Conservation (phyloP, 2,797 vertebrate species). For the Falco rusticolus region DNA sequence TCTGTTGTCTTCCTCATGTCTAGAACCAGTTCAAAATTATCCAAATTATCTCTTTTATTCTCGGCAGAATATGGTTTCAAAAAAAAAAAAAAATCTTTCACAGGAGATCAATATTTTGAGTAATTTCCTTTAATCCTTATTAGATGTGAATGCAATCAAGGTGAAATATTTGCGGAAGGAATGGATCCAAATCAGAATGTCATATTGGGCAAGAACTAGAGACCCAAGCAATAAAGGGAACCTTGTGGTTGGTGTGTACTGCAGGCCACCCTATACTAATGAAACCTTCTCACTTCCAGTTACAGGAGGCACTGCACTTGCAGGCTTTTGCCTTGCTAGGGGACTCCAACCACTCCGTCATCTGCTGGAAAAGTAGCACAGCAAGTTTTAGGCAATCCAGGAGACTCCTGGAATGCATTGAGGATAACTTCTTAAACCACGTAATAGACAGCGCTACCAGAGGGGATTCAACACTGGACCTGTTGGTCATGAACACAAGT, state of each 20-base stretch:
- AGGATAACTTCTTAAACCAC: too few species aligned
- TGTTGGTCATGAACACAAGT: too few species aligned
- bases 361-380: background rate
- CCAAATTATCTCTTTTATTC: background rate
- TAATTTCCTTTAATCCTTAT: background rate
- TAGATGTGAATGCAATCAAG: background rate
- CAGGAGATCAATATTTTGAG: background rate
- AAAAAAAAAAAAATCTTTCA: background rate
- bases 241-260: background rate
- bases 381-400: too few species aligned
- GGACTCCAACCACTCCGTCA: background rate
- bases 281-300: background rate
- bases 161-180: background rate
- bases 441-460: too few species aligned
- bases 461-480: too few species aligned
- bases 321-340: background rate
- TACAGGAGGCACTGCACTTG: accelerated
- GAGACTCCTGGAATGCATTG: too few species aligned
- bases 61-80: background rate
- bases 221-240: background rate
- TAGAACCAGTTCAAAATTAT: background rate
- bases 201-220: background rate
- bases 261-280: background rate
- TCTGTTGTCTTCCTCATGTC: background rate
- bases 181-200: background rate